These are phyloP conservation scores for Zaprionus capensis DNA, from an alignment of 1,140 invertebrate species.

Conservation along the genomic window DNA sequence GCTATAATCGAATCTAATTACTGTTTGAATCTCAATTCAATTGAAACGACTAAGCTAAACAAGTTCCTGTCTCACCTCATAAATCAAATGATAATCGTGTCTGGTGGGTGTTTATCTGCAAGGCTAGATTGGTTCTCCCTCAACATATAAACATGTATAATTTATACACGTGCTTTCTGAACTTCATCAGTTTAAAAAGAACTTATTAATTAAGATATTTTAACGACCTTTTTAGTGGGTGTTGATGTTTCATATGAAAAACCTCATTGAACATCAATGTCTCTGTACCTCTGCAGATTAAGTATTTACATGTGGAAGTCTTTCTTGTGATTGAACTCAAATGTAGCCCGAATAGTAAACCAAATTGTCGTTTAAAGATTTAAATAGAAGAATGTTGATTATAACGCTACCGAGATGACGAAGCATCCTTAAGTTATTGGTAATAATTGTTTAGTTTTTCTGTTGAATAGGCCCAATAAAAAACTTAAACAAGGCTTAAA, in stretches of 20 bases:
- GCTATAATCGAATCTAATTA: slow-evolving; percentile 27
- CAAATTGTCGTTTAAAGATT: too few species aligned
- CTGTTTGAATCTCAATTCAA: slow-evolving; percentile 15
- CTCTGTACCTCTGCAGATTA: too few species aligned
- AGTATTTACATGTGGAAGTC: too few species aligned
- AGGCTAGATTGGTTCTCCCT: neutral
- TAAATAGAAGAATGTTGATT: too few species aligned
- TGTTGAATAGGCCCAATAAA: neutral
- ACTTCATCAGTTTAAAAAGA: too few species aligned
- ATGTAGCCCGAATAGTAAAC: too few species aligned
- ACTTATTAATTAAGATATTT: too few species aligned
- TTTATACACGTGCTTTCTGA: neutral
- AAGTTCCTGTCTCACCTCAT: slow-evolving; percentile 27
- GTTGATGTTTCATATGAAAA: too few species aligned
- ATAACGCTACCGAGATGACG: too few species aligned
- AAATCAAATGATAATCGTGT: slow-evolving; percentile 15
- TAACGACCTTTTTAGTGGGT: fast-evolving
- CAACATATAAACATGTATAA: neutral
- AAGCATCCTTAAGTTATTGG: neutral
- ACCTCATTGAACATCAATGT: too few species aligned
- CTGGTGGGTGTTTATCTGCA: slow-evolving; percentile 7
- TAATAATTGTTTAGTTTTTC: slow-evolving; percentile 45
- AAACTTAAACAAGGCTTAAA: too few species aligned
- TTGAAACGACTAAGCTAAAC: slow-evolving; percentile 14
- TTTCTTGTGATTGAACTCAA: too few species aligned